Evolutionary conservation across 2,797 vertebrate genomes (phyloP), one percentile per base, ranked within the genome.

Genomic region (Semotilus atromaculatus): DNA sequence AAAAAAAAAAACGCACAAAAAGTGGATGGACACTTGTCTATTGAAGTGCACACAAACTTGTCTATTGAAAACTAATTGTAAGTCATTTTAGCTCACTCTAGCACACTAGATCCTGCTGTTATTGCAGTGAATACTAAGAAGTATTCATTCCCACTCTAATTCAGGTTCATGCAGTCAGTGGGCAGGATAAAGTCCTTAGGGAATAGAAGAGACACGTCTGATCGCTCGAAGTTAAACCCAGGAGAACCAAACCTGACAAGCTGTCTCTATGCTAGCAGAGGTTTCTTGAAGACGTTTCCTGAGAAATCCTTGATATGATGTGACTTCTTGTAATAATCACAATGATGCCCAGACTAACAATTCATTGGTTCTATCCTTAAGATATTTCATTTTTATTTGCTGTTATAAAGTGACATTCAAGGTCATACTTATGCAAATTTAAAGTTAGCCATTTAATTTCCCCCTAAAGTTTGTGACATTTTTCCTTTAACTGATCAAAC

Each of bases 201-300:
- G 72, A 66, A 36, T 43, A 2, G 40, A 53, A 36, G 31, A 75
- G 62, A 76, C 72, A 67, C 7, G 18, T 40, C 43, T 83, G 29
- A 48, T 82, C 43, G 26, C 31, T 68, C 43, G 11, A 13, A 66
- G 60, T 26, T 67, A 51, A 36, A 38, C 72, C 62, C 72, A 38
- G n/a, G 45, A 19, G 60, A 40, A 13, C 18, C 48, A 76, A 55
- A 23, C 45, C 43, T 51, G 71, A 66, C 58, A 82, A 51, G 58
- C 62, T 53, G 45, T 67, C 45, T 67, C n/a, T 31, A 74, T 62
- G 58, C 71, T 21, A 26, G 23, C 31, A 67, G 71, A 9, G 60
- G 9, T 72, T 83, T 83, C 40, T 48, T 80, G 11, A 83, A 40
- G 40, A 83, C 11, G 29, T 13, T 7, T 36, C 10, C 7, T 60